Evolutionary conservation across 2,113 vertebrate genomes (phyloP).

Genomic region (Pseudolaguvia tuberculata): DNA sequence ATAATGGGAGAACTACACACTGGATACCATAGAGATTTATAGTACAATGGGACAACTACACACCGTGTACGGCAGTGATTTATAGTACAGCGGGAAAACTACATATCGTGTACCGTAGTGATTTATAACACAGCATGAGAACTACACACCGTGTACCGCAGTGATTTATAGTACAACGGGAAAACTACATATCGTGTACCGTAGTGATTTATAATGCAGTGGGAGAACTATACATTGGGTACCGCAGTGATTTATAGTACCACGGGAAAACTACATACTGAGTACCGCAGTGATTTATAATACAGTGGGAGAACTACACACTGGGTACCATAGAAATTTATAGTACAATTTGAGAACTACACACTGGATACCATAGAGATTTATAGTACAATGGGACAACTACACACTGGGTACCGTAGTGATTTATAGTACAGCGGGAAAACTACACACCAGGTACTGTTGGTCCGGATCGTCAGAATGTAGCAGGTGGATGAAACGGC

Average conservation of each 20-base stretch:
- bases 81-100: not conserved
- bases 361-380: not conserved
- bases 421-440: not conserved
- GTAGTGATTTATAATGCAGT: not conserved
- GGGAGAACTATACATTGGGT: not conserved
- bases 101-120: not conserved
- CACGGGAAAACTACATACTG: constrained; percentile 64
- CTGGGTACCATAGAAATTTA: not conserved
- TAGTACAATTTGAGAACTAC: too few species aligned
- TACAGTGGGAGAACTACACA: not conserved
- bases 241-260: not conserved
- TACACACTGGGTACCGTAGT: too few species aligned
- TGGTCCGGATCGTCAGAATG: constrained; percentile 93
- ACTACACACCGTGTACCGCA: constrained; percentile 80
- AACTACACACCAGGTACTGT: constrained; percentile 81
- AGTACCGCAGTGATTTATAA: constrained; percentile 68
- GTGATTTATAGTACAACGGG: not conserved
- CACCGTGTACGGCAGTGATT: not conserved
- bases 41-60: not conserved
- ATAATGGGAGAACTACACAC: constrained; percentile 57
- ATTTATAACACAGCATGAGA: not conserved
- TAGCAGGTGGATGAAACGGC: constrained; percentile 92
- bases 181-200: not conserved
- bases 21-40: constrained; percentile 73
- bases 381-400: too few species aligned